These are phyloP conservation scores for Drosophila varians DNA, from an alignment of 1,140 invertebrate genomes.

Conservation along the genomic window DNA sequence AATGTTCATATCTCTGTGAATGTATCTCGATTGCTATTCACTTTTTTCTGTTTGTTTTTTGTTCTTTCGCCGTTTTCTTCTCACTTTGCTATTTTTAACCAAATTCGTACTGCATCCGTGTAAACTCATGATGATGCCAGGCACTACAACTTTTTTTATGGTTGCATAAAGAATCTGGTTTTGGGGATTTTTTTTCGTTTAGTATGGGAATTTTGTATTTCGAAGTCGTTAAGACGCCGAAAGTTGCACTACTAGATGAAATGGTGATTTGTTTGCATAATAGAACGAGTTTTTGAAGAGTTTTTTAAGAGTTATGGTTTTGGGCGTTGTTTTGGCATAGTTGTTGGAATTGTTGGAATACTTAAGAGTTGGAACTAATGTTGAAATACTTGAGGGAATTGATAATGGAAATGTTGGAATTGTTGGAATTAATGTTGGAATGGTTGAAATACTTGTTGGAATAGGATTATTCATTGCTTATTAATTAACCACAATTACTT, in stretches of 20 bases:
- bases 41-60: too few species aligned
- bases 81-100: slow-evolving; percentile 24
- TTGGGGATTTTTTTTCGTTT: slow-evolving; percentile 18
- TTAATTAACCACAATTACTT: not conserved
- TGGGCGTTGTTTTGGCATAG: too few species aligned
- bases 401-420: too few species aligned
- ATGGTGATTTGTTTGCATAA: not conserved
- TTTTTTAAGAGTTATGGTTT: too few species aligned
- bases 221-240: not conserved
- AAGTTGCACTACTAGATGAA: slow-evolving; percentile 1
- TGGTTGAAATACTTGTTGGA: too few species aligned
- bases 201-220: slow-evolving; percentile 14
- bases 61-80: slow-evolving; percentile 21
- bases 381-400: too few species aligned
- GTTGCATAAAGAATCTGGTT: slow-evolving; percentile 56
- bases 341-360: too few species aligned
- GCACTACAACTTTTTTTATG: slow-evolving; percentile 26
- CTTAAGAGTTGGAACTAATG: too few species aligned
- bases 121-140: slow-evolving; percentile 28
- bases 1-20: slow-evolving; percentile 47
- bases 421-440: too few species aligned
- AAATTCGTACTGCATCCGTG: slow-evolving; percentile 37
- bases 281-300: not conserved
- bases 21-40: slow-evolving; percentile 26
- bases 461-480: not conserved